Conservation (phyloP, 2,888 invertebrate genomes). For the Capitulum mitella region DNA sequence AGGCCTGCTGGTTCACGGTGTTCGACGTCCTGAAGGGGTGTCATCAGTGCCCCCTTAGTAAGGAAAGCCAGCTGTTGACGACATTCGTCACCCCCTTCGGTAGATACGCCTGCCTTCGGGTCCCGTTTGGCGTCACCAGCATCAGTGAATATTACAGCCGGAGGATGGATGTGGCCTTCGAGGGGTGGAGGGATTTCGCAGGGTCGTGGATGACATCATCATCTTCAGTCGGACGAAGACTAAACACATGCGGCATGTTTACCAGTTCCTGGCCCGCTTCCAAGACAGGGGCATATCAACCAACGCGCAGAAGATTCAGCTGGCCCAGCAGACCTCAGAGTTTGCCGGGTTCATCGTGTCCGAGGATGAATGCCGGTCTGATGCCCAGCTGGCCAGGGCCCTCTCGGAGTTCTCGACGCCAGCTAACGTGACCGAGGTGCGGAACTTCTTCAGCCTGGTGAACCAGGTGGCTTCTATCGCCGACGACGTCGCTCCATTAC, state of each 20-base stretch:
- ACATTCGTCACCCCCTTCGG: slow-evolving; percentile 31
- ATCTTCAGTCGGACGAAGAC: neutral
- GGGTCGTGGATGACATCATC: slow-evolving; percentile 13
- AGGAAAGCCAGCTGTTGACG: slow-evolving; percentile 8
- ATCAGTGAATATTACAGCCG: neutral
- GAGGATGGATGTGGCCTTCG: slow-evolving; percentile 3
- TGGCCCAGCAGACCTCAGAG: neutral
- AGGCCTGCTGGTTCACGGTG: slow-evolving; percentile 21
- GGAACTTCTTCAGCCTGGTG: neutral
- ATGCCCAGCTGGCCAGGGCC: neutral
- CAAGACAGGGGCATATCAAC: neutral
- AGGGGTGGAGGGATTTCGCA: neutral
- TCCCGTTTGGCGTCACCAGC: slow-evolving; percentile 26
- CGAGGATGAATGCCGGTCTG: neutral
- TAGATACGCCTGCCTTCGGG: slow-evolving; percentile 25
- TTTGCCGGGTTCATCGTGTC: neutral
- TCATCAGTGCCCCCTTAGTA: slow-evolving; percentile 16
- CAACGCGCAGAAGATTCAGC: neutral
- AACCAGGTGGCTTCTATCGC: neutral
- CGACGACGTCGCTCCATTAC: neutral
- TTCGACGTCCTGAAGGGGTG: slow-evolving; percentile 29
- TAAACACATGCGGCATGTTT: neutral
- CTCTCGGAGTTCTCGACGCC: neutral
- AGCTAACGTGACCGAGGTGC: neutral
- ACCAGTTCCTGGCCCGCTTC: neutral